phyloP scores from a whole-genome alignment of 2,888 invertebrate genomes.

The Epirrhoe tristata region DNA sequence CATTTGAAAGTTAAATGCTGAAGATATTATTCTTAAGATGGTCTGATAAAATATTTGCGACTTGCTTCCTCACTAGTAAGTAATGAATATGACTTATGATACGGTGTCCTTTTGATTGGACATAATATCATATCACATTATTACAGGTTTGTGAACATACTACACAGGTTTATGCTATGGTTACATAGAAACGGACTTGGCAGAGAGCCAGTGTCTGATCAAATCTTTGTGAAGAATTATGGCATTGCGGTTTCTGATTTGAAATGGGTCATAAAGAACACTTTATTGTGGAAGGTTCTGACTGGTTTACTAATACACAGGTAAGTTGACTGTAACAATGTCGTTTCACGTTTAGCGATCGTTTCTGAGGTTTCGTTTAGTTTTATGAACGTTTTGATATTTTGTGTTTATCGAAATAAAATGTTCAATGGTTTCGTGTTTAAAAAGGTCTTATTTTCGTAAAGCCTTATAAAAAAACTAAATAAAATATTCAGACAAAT shows the following conservation, averaged over 20 bases:
- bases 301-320: constrained; percentile 13
- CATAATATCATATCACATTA: constrained; percentile 12
- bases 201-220: constrained; percentile 37
- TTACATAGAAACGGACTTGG: constrained; percentile 28
- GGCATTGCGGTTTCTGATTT: constrained; percentile 24
- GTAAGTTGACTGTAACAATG: not conserved
- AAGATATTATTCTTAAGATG: too few species aligned
- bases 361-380: too few species aligned
- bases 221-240: constrained; percentile 31
- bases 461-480: too few species aligned
- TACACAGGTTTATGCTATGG: constrained; percentile 16
- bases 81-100: constrained; percentile 21
- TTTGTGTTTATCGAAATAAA: too few species aligned
- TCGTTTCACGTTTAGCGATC: too few species aligned
- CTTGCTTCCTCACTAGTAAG: constrained; percentile 25
- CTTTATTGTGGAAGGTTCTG: constrained; percentile 9
- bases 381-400: too few species aligned
- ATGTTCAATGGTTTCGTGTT: too few species aligned
- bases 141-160: constrained; percentile 10
- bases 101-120: constrained; percentile 17
- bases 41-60: not conserved
- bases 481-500: too few species aligned
- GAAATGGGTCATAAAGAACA: constrained; percentile 22
- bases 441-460: too few species aligned
- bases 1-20: too few species aligned